These are phyloP conservation scores for Brachionus rotundiformis DNA, from an alignment of 1,140 invertebrate genomes.

Conservation along the genomic window DNA sequence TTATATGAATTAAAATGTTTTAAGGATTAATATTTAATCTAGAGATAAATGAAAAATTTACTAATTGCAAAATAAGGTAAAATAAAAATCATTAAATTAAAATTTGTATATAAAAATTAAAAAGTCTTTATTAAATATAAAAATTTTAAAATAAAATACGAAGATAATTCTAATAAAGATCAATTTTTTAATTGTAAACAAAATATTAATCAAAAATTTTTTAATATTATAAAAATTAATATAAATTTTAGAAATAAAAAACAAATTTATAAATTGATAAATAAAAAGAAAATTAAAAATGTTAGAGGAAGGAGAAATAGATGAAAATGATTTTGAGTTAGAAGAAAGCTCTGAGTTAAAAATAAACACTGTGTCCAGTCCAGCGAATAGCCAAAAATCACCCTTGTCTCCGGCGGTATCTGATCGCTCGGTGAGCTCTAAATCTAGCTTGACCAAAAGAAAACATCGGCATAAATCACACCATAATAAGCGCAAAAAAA, in stretches of 20 bases:
- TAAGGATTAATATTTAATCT: no score
- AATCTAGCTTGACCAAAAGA: not conserved
- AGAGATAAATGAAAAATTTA: no score
- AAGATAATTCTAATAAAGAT: no score
- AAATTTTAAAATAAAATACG: no score
- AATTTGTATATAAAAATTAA: no score
- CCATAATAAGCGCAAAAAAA: slow-evolving; percentile 11
- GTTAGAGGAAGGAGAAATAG: slow-evolving; percentile 37
- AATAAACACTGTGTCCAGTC: not conserved
- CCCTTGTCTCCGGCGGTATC: not conserved
- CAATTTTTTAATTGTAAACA: no score
- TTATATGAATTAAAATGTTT: no score
- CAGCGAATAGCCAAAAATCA: not conserved
- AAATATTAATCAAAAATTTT: no score
- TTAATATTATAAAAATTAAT: no score
- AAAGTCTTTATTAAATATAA: no score
- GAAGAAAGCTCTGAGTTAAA: not conserved
- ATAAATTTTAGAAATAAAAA: not conserved
- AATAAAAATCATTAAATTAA: no score
- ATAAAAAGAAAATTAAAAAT: not conserved
- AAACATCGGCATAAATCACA: slow-evolving; percentile 17
- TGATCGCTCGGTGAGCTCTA: slow-evolving; percentile 12
- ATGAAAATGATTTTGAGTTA: not conserved
- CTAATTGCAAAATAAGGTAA: no score
- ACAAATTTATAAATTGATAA: not conserved